Evolutionary conservation across 1,140 invertebrate species (phyloP).

Genomic region (Diuraphis noxia): DNA sequence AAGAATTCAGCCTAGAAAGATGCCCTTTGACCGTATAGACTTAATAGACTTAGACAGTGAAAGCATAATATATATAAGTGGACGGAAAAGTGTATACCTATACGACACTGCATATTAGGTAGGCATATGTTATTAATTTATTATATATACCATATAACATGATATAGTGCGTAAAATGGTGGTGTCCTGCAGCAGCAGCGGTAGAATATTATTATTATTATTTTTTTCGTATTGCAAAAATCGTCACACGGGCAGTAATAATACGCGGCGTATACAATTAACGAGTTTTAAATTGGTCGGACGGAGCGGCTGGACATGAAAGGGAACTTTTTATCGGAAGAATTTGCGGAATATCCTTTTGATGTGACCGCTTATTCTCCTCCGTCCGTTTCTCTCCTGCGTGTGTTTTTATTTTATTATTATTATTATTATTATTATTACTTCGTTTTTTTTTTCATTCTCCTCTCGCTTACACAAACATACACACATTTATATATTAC

Average conservation of each 20-base stretch:
- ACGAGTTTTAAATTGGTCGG: slow-evolving; percentile 54
- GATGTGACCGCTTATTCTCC: slow-evolving; percentile 29
- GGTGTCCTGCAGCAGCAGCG: neutral
- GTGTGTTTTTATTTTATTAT: slow-evolving; percentile 5
- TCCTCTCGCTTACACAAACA: neutral
- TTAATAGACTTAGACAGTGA: no score
- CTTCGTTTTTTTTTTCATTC: neutral
- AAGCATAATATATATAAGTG: no score
- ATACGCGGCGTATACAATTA: slow-evolving; percentile 38
- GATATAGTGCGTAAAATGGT: neutral
- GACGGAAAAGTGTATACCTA: no score
- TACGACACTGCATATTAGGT: neutral
- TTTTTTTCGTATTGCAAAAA: slow-evolving; percentile 28
- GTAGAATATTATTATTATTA: neutral
- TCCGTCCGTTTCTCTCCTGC: neutral
- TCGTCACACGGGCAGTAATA: slow-evolving; percentile 42
- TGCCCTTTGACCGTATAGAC: no score
- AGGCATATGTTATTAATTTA: no score
- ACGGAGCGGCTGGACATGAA: slow-evolving; percentile 46
- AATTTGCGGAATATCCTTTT: slow-evolving; percentile 52
- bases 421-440: slow-evolving; percentile 6
- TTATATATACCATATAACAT: neutral
- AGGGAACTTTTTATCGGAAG: slow-evolving; percentile 52
- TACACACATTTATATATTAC: neutral
- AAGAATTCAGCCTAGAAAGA: no score